Evolutionary conservation across 1,140 invertebrate genomes (phyloP).

Genomic region (Drosophila sturtevanti): DNA sequence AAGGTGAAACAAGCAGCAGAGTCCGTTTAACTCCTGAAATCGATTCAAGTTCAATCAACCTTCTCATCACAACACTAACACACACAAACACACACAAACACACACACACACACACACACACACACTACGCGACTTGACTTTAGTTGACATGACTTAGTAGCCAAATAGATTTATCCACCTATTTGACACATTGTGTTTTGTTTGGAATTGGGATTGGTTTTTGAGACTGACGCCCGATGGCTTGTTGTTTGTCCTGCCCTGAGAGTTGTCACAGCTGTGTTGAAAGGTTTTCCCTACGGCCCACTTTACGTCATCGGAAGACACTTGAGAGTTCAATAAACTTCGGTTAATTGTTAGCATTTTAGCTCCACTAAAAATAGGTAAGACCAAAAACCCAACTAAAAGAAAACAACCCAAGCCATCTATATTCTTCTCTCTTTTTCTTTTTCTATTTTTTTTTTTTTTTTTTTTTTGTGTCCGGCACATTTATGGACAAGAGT

Average conservation of each 20-base stretch:
- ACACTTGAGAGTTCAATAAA: slow-evolving; percentile 69
- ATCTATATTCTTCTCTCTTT: no score
- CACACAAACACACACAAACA: no score
- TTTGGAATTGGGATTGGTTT: background rate
- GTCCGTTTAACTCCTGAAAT: slow-evolving; percentile 27
- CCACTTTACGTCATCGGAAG: slow-evolving; percentile 55
- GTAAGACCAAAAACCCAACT: slow-evolving; percentile 4
- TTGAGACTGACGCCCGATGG: no score
- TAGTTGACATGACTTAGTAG: slow-evolving; percentile 41
- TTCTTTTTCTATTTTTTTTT: background rate
- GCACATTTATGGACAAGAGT: slow-evolving; percentile 12
- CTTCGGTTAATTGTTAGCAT: slow-evolving; percentile 63
- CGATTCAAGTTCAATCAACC: slow-evolving; percentile 78
- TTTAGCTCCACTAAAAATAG: slow-evolving; percentile 47
- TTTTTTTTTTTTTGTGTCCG: background rate
- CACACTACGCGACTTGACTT: slow-evolving; percentile 11
- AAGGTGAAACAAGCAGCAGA: no score
- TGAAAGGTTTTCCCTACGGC: slow-evolving; percentile 3
- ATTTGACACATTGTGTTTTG: slow-evolving; percentile 45
- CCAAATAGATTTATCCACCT: slow-evolving; percentile 59
- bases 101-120: no score
- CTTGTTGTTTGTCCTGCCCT: slow-evolving; percentile 19
- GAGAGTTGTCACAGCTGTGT: slow-evolving; percentile 61
- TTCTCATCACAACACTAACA: background rate
- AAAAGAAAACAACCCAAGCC: background rate